These are phyloP conservation scores for Eledone cirrhosa DNA, from an alignment of 2,888 invertebrate species.

Conservation along the genomic window DNA sequence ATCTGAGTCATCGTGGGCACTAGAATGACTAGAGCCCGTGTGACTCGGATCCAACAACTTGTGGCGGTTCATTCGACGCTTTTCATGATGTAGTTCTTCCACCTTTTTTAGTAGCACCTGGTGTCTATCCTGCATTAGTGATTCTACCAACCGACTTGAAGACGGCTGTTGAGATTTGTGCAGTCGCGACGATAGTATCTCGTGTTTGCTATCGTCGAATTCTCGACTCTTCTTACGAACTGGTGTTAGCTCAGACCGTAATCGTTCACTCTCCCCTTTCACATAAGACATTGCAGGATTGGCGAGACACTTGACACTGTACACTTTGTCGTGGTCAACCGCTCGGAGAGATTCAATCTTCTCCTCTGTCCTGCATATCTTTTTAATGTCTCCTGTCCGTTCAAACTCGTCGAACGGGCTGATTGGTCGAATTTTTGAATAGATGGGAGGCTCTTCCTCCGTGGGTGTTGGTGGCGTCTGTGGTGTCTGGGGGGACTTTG, in stretches of 20 bases:
- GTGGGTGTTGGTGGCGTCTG: slow-evolving; percentile 55
- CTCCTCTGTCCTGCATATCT: slow-evolving; percentile 20
- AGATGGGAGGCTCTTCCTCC: slow-evolving; percentile 48
- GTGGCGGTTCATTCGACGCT: not conserved
- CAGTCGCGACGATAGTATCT: not conserved
- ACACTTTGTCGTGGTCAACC: not conserved
- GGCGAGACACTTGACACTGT: not conserved
- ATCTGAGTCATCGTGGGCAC: slow-evolving; percentile 66
- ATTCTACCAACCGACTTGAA: not conserved
- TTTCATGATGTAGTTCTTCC: slow-evolving; percentile 19
- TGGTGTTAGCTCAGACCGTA: not conserved
- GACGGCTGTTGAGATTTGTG: not conserved
- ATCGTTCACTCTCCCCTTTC: not conserved
- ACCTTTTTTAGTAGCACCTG: slow-evolving; percentile 1
- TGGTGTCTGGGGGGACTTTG: slow-evolving; percentile 35
- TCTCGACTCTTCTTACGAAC: slow-evolving; percentile 12
- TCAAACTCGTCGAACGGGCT: slow-evolving; percentile 16
- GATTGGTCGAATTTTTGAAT: slow-evolving; percentile 25
- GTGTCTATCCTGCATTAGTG: not conserved
- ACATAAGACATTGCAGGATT: slow-evolving; percentile 3
- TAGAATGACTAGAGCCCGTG: slow-evolving; percentile 53
- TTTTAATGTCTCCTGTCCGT: slow-evolving; percentile 20
- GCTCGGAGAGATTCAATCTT: not conserved
- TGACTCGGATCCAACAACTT: slow-evolving; percentile 22
- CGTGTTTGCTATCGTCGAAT: slow-evolving; percentile 22